Evolutionary conservation across 2,888 invertebrate species (phyloP), one percentile per base, ranked within the genome.

Genomic region (Rhagophthalmus giganteus): DNA sequence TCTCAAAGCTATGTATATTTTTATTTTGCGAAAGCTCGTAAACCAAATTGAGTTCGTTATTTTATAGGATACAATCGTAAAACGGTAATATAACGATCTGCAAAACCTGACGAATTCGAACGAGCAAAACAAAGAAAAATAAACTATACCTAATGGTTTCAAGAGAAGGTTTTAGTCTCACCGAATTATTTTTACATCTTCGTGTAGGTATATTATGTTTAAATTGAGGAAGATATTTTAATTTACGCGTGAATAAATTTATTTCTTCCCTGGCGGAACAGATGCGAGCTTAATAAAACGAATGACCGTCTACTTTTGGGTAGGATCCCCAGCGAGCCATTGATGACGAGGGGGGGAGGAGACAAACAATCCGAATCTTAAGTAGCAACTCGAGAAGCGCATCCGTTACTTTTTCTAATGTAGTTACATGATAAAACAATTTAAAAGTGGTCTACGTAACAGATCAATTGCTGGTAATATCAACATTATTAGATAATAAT

Each of bases 41-140:
- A 51, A 51, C 34, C 27, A 45, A 51, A 51, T 51, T 51, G 51
- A 39, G 51, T 51, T 51, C 33, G 51, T 45, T 44, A 52, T 46
- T 52, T 46, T 46, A 52, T 46, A 31, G 41, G 39, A 40, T 37
- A 28, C 46, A 46, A 52, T 52, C 40, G 40, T 46, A 52, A 52
- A 51, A 35, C 39, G 26, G 51, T 45, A 32, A 20, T 20, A 45
- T 45, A 51, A 45, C 51, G 44, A 51, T 30, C 30, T 44, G 40
- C 39, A 52, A 54, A 45, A 46, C 40, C 41, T 41, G 25, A 28
- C 25, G 26, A 50, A 28, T 25, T 50, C 32, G 14, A 20, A 14
- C 11, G 42, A 20, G 20, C 3, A 44, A 46, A 41, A 54, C 37
- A 50, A 42, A 38, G 28, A 16, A 47, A 37, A 40, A 20, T 20